Conservation (phyloP, 2,888 invertebrate species). For the Cosmorhoe ocellata region DNA sequence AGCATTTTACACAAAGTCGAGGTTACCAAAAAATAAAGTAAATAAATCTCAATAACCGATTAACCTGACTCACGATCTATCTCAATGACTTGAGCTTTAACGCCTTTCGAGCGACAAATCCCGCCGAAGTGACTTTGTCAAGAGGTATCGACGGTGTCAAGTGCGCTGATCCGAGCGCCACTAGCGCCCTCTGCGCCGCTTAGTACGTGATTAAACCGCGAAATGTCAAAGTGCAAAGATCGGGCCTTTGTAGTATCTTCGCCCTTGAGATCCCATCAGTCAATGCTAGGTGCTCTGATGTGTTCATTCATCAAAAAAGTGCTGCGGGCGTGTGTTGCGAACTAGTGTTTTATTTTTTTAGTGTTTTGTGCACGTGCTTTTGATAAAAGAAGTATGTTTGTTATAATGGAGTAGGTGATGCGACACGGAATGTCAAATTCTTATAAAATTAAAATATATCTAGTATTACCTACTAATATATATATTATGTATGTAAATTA, state of each 20-base stretch:
- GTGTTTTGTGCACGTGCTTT: background rate
- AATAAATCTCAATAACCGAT: conserved; percentile 18
- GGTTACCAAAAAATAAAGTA: background rate
- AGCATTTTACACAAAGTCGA: no score
- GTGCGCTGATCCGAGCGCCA: conserved; percentile 59
- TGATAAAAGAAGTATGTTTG: background rate
- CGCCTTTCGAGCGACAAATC: conserved; percentile 40
- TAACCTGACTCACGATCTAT: conserved; percentile 39
- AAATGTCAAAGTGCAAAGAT: conserved; percentile 82
- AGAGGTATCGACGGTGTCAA: conserved; percentile 74
- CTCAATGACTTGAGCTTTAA: conserved; percentile 26
- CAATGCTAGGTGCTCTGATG: conserved; percentile 60
- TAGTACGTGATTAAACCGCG: conserved; percentile 80
- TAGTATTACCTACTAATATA: no score
- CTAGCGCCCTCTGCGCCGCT: conserved; percentile 56
- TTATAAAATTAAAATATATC: no score
- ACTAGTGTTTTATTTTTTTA: conserved; percentile 31
- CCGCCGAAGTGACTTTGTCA: conserved; percentile 61
- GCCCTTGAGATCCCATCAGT: conserved; percentile 54
- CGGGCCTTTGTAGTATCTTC: conserved; percentile 61
- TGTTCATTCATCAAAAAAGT: conserved; percentile 73
- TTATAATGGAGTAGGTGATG: background rate
- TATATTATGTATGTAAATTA: no score
- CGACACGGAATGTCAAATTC: no score
- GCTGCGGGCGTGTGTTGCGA: conserved; percentile 51